These are phyloP conservation scores for Cyclura pinguis DNA, from an alignment of 2,797 vertebrate genomes.

Conservation along the genomic window DNA sequence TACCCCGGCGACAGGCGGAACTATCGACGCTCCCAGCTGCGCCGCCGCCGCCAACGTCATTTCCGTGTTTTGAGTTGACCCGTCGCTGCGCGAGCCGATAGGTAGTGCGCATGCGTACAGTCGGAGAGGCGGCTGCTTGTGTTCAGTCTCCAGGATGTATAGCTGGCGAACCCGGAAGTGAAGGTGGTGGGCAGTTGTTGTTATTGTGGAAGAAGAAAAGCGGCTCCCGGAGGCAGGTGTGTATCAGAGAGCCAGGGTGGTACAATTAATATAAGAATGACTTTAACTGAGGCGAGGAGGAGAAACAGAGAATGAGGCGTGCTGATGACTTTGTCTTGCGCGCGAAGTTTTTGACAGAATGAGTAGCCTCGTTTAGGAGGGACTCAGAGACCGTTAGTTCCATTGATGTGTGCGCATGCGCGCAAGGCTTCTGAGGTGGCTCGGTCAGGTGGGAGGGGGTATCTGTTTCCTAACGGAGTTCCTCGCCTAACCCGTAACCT, in stretches of 20 bases:
- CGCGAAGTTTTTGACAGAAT: background rate
- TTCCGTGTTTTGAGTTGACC: background rate
- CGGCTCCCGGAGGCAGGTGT: background rate
- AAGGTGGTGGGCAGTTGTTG: background rate
- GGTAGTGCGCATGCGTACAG: background rate
- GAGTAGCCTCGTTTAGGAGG: background rate
- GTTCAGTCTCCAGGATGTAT: background rate
- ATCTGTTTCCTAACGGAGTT: background rate
- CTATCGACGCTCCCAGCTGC: background rate
- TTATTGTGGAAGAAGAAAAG: background rate
- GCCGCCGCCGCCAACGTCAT: background rate
- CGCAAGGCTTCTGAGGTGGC: background rate
- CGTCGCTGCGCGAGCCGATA: accelerated
- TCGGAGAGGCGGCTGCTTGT: no score
- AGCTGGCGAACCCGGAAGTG: slow-evolving; percentile 7
- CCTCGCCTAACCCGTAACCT: background rate
- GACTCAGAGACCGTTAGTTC: background rate
- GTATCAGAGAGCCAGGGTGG: no score
- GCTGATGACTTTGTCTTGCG: background rate
- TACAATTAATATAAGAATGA: background rate
- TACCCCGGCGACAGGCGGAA: accelerated
- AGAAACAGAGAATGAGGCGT: background rate
- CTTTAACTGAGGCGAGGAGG: background rate
- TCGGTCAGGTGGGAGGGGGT: background rate
- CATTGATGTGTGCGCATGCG: background rate